Evolutionary conservation across 2,888 invertebrate genomes (phyloP).

Genomic region (Spodoptera exigua): DNA sequence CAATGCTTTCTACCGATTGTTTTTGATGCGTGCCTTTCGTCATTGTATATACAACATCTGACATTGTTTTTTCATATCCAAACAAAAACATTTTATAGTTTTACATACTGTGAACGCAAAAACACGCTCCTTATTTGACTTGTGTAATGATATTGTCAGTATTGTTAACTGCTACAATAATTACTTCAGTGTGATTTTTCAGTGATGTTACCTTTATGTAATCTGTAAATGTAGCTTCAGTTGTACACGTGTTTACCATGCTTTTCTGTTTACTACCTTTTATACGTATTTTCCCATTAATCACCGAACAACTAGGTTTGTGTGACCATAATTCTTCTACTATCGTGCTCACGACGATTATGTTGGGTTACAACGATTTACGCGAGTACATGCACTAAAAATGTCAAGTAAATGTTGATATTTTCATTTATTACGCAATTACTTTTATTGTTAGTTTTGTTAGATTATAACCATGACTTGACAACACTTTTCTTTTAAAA

Average conservation of each 20-base stretch:
- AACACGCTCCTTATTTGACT: conserved; percentile 9
- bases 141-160: no score
- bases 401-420: conserved; percentile 3
- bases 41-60: conserved; percentile 25
- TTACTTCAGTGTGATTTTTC: no score
- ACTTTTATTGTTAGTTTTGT: conserved; percentile 11
- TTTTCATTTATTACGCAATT: conserved; percentile 15
- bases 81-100: conserved; percentile 16
- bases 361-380: conserved; percentile 18
- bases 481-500: no score
- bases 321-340: background rate
- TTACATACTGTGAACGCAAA: conserved; percentile 18
- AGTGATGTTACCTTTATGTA: no score
- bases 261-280: no score
- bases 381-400: conserved; percentile 13
- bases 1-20: conserved; percentile 37
- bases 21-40: conserved; percentile 33
- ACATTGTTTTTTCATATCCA: conserved; percentile 21
- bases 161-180: no score
- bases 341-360: conserved; percentile 3
- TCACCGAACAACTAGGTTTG: conserved; percentile 9
- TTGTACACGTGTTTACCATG: no score
- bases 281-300: background rate
- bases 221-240: no score
- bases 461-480: no score